Base-by-base conservation (phyloP, 2,797 vertebrate species). In the Melanotaenia pygmaea region DNA sequence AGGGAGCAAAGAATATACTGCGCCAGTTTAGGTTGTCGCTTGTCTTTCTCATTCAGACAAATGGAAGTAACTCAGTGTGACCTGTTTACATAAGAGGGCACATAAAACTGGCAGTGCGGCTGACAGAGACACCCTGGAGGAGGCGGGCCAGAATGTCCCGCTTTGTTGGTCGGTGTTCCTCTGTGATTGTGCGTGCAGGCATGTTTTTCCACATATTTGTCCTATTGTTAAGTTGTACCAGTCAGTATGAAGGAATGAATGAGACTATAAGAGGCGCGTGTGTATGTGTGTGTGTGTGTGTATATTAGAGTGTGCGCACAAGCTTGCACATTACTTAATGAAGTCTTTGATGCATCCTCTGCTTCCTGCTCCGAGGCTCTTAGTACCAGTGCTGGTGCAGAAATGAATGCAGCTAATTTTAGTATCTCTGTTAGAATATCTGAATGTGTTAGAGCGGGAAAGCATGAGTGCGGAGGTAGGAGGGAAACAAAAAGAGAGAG, bases 391-490 rank as follows among this genome's bases (percentile, higher is more conserved):
- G 77, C 79, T 86, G 82, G 80, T 84, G 82, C 83, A 89, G 77
- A 84, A 91, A 92, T 80, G 84, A 88, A 84, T 88, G 86, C 74
- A 76, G 81, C 90, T 93, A 92, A 93, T 86, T 93, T 91, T 93
- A 92, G 88, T 80, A 72, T 84, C 75, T 81, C 67, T 83, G 77
- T 88, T 83, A 80, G 74, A 80, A 86, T 87, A 68, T 86, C 47
- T 88, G 64, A 86, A 84, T 88, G 81, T 88, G 82, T 74, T 81
- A 72, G 64, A 60, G 59, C 74, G 59, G 51, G 24, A 61, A 63
- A 43, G 59, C 53, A 50, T 0, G 7, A 65, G 50, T 22, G 38
- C 66, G 65, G 67, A 64, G 62, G 74, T 54, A 59, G 76, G 53
- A 60, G 30, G 24, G 50, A 75, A 74, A 37, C 6, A 71, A 12